Percentiles rank a stretch among this genome's conserved stretches.
These are phyloP conservation scores for Eonycteris spelaea DNA, from an alignment of 2,113 vertebrate species.

Conservation along the genomic window DNA sequence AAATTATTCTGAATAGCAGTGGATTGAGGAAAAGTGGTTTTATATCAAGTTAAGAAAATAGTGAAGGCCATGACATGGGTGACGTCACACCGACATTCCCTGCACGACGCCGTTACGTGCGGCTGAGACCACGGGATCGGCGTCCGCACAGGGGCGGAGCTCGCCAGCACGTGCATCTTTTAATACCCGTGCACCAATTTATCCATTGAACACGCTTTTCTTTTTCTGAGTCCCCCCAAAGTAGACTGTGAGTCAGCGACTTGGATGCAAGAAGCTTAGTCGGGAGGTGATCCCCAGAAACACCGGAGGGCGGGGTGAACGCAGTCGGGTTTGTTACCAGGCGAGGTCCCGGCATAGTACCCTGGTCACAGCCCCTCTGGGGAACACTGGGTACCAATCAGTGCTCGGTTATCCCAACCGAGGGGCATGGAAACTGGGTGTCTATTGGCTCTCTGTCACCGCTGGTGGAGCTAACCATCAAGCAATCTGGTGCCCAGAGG, in stretches of 20 bases:
- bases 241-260: neutral
- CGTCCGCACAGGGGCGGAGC: neutral
- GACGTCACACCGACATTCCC: neutral
- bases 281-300: neutral
- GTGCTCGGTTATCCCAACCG: neutral
- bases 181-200: neutral
- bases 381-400: neutral
- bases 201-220: neutral
- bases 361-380: no score
- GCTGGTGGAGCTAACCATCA: neutral
- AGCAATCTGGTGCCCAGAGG: neutral
- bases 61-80: rapidly evolving
- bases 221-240: neutral
- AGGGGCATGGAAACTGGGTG: no score
- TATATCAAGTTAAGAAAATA: neutral
- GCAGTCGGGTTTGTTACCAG: neutral
- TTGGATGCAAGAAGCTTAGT: neutral
- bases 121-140: neutral
- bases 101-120: neutral
- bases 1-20: neutral
- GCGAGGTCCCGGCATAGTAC: no score
- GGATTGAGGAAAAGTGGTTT: neutral
- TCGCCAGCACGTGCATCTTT: neutral
- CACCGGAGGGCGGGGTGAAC: no score
- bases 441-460: no score